Base-by-base conservation (phyloP, 2,797 vertebrate species). In the Triplophysa bombifrons region DNA sequence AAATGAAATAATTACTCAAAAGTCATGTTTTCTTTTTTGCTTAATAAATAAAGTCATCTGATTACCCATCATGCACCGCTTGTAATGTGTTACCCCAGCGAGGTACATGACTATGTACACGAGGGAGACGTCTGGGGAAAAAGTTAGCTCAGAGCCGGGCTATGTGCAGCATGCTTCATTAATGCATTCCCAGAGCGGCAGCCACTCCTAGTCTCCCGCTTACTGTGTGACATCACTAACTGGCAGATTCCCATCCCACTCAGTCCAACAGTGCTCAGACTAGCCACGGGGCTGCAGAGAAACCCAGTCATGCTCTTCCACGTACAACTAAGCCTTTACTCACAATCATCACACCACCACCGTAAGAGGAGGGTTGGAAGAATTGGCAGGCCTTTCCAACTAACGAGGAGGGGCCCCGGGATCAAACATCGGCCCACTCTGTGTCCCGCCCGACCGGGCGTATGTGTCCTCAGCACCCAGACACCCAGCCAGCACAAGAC, bases 111-210 rank as follows among this genome's bases (percentile, higher is more conserved):
- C 83, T 22, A 65, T 76, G 50, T 69, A 25, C 65, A 65, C 55
- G 27, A 41, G 25, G 72, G 79, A 65, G 53, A 53, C 48, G 12
- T 65, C 75, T 82, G 51, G 72, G 78, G 73, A 81, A 85, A 78
- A 84, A 81, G 64, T 81, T 76, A 81, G 30, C 84, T 85, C 81
- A 83, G 69, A 34, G 30, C 64, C 51, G 78, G 68, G 60, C 64
- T 74, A 66, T 83, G 73, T 78, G 46, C 72, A 74, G 84, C 73
- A 87, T 53, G 86, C 82, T 89, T 92, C 88, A 90, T 91, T 93
- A 92, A 87, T 88, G 70, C 87, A 58, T 85, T 91, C 90, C 86
- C 87, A 88, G 87, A 91, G 88, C 87, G 38, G 38, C 20, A 46
- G 74, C 76, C 83, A 78, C 78, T 78, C 46, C 78, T 84, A 79